Evolutionary conservation across 2,797 vertebrate species (phyloP), one percentile per base, ranked within the genome.

Genomic region (Galaxias olidus): DNA sequence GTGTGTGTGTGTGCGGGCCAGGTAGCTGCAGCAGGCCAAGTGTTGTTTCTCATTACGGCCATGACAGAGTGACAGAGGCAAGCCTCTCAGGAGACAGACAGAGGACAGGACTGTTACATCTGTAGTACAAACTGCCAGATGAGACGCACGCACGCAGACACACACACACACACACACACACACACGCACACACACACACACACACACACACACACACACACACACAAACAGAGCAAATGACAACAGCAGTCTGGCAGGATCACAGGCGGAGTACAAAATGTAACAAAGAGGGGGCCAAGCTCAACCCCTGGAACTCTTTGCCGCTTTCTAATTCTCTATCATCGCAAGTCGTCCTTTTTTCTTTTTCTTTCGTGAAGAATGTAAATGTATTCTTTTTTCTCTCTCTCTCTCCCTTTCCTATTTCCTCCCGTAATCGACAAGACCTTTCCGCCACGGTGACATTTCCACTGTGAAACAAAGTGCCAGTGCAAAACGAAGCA

Each of bases 11-110:
- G 55, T 50, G 20, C 5, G 55, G 8, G 13, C 47, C 56, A 45
- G 51, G 61, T 59, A 77, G 51, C 66, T 68, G 51, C 1, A 30
- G 45, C 47, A 7, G 45, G 19, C 40, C 41, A 40, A 8, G 40
- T 51, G 20, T 13, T 1, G 20, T 19, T 75, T 50, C 53, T 72
- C 56, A 60, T 73, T 76, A 40, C 61, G 65, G 19, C 12, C 51
- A 20, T 71, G 77, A 73, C 59, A 4, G 4, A 56, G 43, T 10
- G 14, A 42, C 68, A 59, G 15, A 63, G 61, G 65, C 18, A 59
- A 20, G 64, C 56, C 41, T 64, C 56, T 74, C 53, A 17, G 56
- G 18, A 69, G 61, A 8, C 50, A 50, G 9, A 45, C 46, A 19
- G 30, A 30, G 30, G 30, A 30, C 30, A 30, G 30, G 30, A 30